Evolutionary conservation across 1,140 invertebrate genomes (phyloP).

Genomic region (Heliothis virescens): DNA sequence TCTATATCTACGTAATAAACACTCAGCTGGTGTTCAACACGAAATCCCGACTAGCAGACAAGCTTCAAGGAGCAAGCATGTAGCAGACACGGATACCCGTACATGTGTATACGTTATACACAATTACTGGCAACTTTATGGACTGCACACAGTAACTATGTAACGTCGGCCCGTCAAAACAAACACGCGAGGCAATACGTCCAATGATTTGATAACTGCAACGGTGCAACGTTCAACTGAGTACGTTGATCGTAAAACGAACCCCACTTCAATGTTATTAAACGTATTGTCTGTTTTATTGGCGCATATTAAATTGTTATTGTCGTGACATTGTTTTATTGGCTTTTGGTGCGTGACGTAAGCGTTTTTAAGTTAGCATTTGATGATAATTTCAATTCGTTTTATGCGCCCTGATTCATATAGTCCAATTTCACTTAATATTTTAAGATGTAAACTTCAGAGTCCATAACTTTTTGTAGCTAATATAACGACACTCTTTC

Average conservation of each 20-base stretch:
- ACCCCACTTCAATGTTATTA: constrained; percentile 59
- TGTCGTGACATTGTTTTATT: constrained; percentile 56
- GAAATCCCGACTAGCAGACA: constrained; percentile 12
- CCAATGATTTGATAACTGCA: constrained; percentile 67
- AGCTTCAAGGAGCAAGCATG: constrained; percentile 34
- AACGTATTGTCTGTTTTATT: constrained; percentile 65
- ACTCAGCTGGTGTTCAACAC: neutral
- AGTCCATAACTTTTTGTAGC: no score
- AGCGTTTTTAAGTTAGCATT: neutral
- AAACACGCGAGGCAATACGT: constrained; percentile 62
- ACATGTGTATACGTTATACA: constrained; percentile 36
- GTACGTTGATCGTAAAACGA: constrained; percentile 52
- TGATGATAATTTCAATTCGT: neutral
- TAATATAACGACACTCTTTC: no score
- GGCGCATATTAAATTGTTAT: constrained; percentile 62
- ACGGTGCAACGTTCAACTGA: constrained; percentile 45
- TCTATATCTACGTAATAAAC: neutral
- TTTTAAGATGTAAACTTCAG: no score
- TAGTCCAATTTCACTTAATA: no score
- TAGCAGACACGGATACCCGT: constrained; percentile 41
- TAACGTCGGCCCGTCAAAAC: constrained; percentile 52
- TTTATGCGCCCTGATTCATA: no score
- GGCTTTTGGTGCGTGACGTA: constrained; percentile 7
- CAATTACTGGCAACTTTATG: constrained; percentile 47
- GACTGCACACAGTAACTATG: constrained; percentile 3